Evolutionary conservation across 2,888 invertebrate genomes (phyloP).

Genomic region (Microplitis manilae): DNA sequence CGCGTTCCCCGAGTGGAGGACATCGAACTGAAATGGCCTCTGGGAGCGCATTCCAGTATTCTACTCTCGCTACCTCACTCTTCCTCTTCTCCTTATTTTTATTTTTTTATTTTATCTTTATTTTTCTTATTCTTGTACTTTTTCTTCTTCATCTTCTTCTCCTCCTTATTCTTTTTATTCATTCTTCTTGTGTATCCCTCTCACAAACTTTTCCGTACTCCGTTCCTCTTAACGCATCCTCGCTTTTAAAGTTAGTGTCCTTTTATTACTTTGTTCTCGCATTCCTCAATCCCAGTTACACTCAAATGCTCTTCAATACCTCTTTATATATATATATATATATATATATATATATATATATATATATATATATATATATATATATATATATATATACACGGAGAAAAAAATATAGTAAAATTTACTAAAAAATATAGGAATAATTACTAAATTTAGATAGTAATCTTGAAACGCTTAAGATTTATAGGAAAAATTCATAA

Average conservation of each 20-base stretch:
- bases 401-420: no score
- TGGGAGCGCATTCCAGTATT: constrained; percentile 70
- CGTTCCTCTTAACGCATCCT: constrained; percentile 41
- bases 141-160: constrained; percentile 43
- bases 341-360: no score
- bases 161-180: constrained; percentile 27
- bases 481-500: no score
- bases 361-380: no score
- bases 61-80: constrained; percentile 67
- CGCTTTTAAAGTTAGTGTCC: constrained; percentile 51
- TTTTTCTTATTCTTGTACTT: constrained; percentile 15
- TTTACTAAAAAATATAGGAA: no score
- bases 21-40: constrained; percentile 71
- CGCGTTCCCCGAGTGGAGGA: constrained; percentile 60
- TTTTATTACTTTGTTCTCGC: constrained; percentile 62
- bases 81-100: constrained; percentile 45
- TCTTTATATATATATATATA: not conserved
- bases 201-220: constrained; percentile 43
- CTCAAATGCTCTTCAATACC: constrained; percentile 17
- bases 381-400: no score
- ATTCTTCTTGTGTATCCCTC: constrained; percentile 29
- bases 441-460: no score
- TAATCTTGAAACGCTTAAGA: no score
- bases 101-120: constrained; percentile 35
- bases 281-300: constrained; percentile 58